Percentiles rank a stretch among this genome's conserved stretches.
These are phyloP conservation scores for Onthophagus taurus DNA, from an alignment of 1,140 invertebrate genomes.

Conservation along the genomic window DNA sequence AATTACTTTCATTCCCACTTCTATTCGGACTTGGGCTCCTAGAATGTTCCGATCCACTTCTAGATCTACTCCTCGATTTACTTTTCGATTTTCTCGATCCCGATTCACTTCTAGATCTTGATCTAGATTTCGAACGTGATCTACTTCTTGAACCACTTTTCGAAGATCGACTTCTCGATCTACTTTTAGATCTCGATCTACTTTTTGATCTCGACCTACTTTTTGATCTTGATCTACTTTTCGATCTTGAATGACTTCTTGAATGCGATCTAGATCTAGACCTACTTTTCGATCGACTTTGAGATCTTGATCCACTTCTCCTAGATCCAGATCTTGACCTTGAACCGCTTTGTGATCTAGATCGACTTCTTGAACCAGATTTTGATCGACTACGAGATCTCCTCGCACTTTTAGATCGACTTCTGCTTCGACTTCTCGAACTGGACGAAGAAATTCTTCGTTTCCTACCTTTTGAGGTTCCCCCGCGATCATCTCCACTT, in stretches of 20 bases:
- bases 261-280: slow-evolving; percentile 30
- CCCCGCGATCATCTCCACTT: slow-evolving; percentile 45
- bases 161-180: slow-evolving; percentile 39
- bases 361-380: slow-evolving; percentile 27
- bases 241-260: slow-evolving; percentile 33
- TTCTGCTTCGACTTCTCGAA: slow-evolving; percentile 21
- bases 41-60: slow-evolving; percentile 3
- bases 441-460: slow-evolving; percentile 39
- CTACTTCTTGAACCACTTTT: slow-evolving; percentile 32
- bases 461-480: slow-evolving; percentile 34
- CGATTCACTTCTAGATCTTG: not conserved
- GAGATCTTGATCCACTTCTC: slow-evolving; percentile 27
- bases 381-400: slow-evolving; percentile 23
- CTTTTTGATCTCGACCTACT: slow-evolving; percentile 40
- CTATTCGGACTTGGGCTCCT: not conserved
- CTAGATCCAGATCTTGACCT: slow-evolving; percentile 25
- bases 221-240: slow-evolving; percentile 39
- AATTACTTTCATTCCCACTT: slow-evolving; percentile 9
- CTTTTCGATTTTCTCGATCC: not conserved
- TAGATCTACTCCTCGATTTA: not conserved
- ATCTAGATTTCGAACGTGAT: slow-evolving; percentile 4
- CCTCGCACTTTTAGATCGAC: slow-evolving; percentile 26
- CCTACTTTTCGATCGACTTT: slow-evolving; percentile 23
- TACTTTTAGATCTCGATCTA: slow-evolving; percentile 39
- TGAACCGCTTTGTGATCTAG: slow-evolving; percentile 28